Percentiles rank a stretch among this genome's conserved stretches.
phyloP scores from a whole-genome alignment of 2,888 invertebrate genomes.

The Mechanitis mazaeus region DNA sequence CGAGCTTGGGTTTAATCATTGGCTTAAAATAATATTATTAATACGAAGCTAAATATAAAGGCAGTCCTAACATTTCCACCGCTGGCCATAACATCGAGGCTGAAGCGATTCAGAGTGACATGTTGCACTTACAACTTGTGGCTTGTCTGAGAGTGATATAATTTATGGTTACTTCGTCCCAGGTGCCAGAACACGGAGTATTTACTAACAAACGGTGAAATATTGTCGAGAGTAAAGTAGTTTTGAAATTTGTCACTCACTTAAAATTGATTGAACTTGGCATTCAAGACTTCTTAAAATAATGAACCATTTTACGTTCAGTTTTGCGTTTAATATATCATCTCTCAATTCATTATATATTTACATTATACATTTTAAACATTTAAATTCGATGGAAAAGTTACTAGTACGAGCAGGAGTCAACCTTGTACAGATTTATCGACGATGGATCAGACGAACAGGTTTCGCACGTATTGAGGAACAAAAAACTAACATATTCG shows the following conservation, averaged over 20 bases:
- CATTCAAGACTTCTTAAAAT: neutral
- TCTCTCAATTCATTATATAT: no score
- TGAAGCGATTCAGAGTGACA: conserved; percentile 7
- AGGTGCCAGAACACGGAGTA: conserved; percentile 7
- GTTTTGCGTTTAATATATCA: neutral
- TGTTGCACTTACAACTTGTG: conserved; percentile 10
- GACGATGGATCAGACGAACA: no score
- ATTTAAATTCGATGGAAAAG: no score
- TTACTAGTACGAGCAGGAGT: no score
- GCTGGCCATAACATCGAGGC: conserved; percentile 15
- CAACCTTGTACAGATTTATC: no score
- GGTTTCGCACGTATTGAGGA: no score
- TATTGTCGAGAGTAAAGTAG: conserved; percentile 10
- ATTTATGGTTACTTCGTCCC: conserved; percentile 15
- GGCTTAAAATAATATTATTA: conserved; percentile 7
- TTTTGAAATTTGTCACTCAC: conserved; percentile 12
- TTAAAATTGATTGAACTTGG: conserved; percentile 10
- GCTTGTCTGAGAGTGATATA: conserved; percentile 11
- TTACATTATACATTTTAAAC: no score
- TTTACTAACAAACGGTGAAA: conserved; percentile 15
- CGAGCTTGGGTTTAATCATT: neutral
- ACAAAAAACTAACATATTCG: no score
- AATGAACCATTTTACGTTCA: neutral
- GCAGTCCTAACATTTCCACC: conserved; percentile 5
- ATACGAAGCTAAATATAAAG: conserved; percentile 17